phyloP scores from a whole-genome alignment of 1,140 invertebrate species.

The Cryptotermes secundus region DNA sequence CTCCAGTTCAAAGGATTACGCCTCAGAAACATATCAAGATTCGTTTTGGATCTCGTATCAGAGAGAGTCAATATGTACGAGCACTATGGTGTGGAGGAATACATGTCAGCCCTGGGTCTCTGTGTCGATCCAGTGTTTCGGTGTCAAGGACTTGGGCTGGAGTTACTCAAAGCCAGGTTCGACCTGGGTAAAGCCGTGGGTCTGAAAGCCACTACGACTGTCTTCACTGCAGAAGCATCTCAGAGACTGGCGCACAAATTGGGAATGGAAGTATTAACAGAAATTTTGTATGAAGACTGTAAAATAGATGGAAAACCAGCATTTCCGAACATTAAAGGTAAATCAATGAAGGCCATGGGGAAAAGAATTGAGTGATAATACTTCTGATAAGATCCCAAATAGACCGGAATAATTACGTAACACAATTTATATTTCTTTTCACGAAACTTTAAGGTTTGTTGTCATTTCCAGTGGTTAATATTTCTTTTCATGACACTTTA shows the following conservation, averaged over 20 bases:
- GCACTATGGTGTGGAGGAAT: conserved; percentile 35
- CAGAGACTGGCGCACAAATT: conserved; percentile 34
- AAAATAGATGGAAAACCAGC: conserved; percentile 36
- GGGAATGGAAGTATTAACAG: conserved; percentile 34
- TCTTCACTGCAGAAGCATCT: conserved; percentile 35
- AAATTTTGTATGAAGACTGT: conserved; percentile 34
- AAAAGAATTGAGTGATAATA: conserved; percentile 36
- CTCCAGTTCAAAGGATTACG: neutral
- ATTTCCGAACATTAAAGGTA: conserved; percentile 34
- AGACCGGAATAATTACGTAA: too few species aligned
- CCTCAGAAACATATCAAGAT: neutral
- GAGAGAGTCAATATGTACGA: conserved; percentile 32
- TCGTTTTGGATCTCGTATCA: neutral
- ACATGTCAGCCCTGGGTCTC: conserved; percentile 34
- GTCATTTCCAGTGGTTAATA: too few species aligned
- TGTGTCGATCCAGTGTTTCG: conserved; percentile 33
- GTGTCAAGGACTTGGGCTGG: conserved; percentile 36
- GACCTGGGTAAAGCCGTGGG: conserved; percentile 35
- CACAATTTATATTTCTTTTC: too few species aligned
- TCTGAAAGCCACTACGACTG: conserved; percentile 35
- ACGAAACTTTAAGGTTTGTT: too few species aligned
- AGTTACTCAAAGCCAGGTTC: conserved; percentile 33
- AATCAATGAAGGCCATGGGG: conserved; percentile 39
- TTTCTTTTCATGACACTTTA: too few species aligned
- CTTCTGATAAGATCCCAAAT: too few species aligned